Base-by-base conservation (phyloP, 2,797 vertebrate species). In the Valencia hispanica region DNA sequence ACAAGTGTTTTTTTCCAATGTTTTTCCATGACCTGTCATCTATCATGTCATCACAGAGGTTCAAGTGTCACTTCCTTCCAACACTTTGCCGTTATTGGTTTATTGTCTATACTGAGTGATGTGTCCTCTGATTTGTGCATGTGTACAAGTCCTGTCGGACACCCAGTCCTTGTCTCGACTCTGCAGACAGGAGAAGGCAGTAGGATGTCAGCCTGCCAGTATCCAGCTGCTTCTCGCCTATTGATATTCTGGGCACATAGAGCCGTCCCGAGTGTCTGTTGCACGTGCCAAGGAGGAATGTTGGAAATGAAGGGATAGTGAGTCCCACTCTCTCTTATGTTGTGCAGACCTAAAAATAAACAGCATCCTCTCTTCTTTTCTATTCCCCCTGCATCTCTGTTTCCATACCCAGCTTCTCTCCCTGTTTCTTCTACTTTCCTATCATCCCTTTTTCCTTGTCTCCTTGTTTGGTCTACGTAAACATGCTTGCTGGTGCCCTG, bases 281-380 rank as follows among this genome's bases (percentile, higher is more conserved):
- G 88, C 91, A 94, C 86, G 92, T 93, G 90, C 90, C 90, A 91
- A 92, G 88, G 92, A 91, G 89, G 92, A 91, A 90, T 91, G 87
- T 92, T 84, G 86, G 86, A 87, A 88, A 90, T 71, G 79, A 89
- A 84, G 81, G 82, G 88, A 89, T 84, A 73, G 79, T 77, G 79
- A 80, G 70, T 51, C 69, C 85, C 83, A 74, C 78, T 83, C 81
- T 82, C 77, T 83, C 82, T 88, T 84, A 86, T 86, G 84, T 89
- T 91, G 87, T 92, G 85, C 84, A 78, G 36, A 84, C 77, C 93
- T 94, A 94, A 91, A 94, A 93, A 93, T 94, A 94, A 90, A 91
- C 63, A 17, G 73, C 87, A 90, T 86, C 85, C 89, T 90, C 79
- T 79, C 82, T 87, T 85, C 82, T 84, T 85, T 85, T 86, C 86